Conservation (phyloP, 2,888 invertebrate genomes). For the Atethmia centrago region DNA sequence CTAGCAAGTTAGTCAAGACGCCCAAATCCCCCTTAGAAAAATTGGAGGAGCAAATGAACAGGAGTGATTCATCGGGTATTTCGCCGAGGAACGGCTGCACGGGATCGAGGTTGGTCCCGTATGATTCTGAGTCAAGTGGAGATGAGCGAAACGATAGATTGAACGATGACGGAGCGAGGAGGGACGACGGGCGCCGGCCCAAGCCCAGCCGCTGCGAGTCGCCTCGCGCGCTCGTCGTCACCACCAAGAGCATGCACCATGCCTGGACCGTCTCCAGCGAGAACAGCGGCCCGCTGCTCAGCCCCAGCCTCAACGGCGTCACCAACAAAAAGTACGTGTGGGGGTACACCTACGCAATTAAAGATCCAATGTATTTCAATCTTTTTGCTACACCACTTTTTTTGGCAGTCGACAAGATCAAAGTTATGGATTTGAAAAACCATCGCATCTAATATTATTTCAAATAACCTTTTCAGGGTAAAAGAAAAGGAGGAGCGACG, state of each 20-base stretch:
- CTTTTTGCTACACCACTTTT: not conserved
- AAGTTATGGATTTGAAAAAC: not conserved
- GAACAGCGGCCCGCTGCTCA: constrained; percentile 82
- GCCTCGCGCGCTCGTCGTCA: constrained; percentile 76
- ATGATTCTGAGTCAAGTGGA: constrained; percentile 91
- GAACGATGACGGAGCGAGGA: constrained; percentile 40
- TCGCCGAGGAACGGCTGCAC: constrained; percentile 76
- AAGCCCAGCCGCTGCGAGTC: constrained; percentile 81
- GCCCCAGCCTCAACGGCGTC: constrained; percentile 88
- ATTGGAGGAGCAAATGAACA: constrained; percentile 87
- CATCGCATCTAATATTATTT: not conserved
- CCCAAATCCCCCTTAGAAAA: constrained; percentile 86
- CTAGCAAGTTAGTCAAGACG: constrained; percentile 80
- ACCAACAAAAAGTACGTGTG: constrained; percentile 83
- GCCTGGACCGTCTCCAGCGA: constrained; percentile 87
- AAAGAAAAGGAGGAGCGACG: constrained; percentile 82
- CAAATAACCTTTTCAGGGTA: constrained; percentile 69
- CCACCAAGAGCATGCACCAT: constrained; percentile 84
- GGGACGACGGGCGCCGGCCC: constrained; percentile 72
- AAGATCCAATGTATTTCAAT: not conserved
- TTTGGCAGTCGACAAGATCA: not conserved
- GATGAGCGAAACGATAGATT: constrained; percentile 77
- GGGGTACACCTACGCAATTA: constrained; percentile 3
- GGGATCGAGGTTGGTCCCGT: constrained; percentile 89
- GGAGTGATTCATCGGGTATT: constrained; percentile 75